Conservation (phyloP, 2,113 vertebrate species). For the Acinonyx jubatus region DNA sequence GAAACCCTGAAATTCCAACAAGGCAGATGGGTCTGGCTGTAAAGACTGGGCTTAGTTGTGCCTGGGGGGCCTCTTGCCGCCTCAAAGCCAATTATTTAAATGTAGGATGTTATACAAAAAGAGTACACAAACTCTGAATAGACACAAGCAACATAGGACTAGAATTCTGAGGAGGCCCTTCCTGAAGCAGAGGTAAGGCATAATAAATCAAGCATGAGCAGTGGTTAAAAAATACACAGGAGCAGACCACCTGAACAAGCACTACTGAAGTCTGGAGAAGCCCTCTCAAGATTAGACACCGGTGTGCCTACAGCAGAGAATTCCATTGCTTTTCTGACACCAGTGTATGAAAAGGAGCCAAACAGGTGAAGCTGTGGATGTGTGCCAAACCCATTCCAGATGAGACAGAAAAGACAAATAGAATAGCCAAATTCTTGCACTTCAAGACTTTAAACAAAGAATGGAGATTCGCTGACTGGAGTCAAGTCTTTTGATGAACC, state of each 20-base stretch:
- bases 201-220: neutral
- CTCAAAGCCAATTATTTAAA: neutral
- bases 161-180: neutral
- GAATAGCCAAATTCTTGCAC: neutral
- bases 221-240: neutral
- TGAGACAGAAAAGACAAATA: neutral
- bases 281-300: neutral
- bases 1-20: neutral
- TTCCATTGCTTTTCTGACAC: neutral
- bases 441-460: constrained; percentile 54
- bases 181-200: neutral
- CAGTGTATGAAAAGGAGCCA: neutral
- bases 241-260: neutral
- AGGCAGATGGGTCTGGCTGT: neutral
- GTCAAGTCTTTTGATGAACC: neutral
- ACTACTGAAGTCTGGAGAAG: neutral
- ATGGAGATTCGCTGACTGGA: neutral
- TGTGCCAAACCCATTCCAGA: neutral
- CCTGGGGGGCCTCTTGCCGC: neutral
- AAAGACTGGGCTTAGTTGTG: neutral
- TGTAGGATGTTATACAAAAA: neutral
- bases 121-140: neutral
- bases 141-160: neutral
- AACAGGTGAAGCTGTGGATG: neutral
- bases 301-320: neutral